phyloP scores from a whole-genome alignment of 1,140 invertebrate species.

The Saccostrea echinata region DNA sequence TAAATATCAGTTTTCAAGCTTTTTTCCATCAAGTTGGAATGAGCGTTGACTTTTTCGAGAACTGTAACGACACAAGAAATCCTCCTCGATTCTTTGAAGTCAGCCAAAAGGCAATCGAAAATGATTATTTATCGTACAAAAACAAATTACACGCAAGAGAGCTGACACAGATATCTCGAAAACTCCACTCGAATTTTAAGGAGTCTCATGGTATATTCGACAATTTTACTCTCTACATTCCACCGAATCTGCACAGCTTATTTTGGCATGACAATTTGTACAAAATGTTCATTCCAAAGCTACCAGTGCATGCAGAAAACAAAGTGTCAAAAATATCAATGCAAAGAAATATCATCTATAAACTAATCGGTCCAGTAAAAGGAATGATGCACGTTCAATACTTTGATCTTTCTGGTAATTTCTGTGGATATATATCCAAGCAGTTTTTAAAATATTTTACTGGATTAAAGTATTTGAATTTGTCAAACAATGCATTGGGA shows the following conservation, averaged over 20 bases:
- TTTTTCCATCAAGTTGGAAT: not conserved
- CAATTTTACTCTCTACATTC: not conserved
- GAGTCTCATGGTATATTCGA: not conserved
- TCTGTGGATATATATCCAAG: too few species aligned
- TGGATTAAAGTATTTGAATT: too few species aligned
- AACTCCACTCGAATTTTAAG: too few species aligned
- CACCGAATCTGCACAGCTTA: too few species aligned
- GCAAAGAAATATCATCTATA: not conserved
- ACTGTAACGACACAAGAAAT: not conserved
- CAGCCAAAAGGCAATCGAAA: too few species aligned
- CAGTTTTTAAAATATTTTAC: too few species aligned
- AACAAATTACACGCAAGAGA: too few species aligned
- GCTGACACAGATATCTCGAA: too few species aligned
- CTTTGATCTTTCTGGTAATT: not conserved
- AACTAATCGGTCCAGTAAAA: not conserved
- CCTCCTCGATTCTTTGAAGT: too few species aligned
- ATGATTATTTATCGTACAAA: too few species aligned
- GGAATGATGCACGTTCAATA: not conserved
- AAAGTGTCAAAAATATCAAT: not conserved
- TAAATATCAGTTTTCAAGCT: not conserved
- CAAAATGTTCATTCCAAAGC: not conserved
- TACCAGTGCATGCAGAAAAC: not conserved
- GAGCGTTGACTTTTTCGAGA: not conserved
- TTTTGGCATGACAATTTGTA: not conserved
- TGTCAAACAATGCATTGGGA: not conserved